Conservation (phyloP, 2,888 invertebrate genomes). For the Rhorus exstirpatorius region DNA sequence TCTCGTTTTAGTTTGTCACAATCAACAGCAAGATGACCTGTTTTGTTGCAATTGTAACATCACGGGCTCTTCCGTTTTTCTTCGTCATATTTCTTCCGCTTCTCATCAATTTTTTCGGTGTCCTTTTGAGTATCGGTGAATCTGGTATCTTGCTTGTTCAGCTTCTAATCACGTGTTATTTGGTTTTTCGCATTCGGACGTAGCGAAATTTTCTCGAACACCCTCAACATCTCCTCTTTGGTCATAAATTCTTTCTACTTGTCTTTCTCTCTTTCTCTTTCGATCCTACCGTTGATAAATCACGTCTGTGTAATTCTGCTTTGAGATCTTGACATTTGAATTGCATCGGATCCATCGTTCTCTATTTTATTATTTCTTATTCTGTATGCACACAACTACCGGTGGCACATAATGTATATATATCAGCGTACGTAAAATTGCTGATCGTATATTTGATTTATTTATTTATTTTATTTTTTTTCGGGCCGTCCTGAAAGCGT, state of each 20-base stretch:
- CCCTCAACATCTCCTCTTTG: constrained; percentile 42
- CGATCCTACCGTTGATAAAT: constrained; percentile 45
- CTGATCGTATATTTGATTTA: too few relatives aligned
- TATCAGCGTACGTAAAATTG: too few relatives aligned
- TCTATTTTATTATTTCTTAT: constrained; percentile 51
- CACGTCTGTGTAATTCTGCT: constrained; percentile 28
- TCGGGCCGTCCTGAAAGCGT: too few relatives aligned
- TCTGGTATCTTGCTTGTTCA: background rate
- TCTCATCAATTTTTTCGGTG: constrained; percentile 10
- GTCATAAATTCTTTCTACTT: constrained; percentile 53
- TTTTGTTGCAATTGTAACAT: constrained; percentile 44
- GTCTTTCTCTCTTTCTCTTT: constrained; percentile 10
- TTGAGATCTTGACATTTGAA: too few relatives aligned
- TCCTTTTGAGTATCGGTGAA: background rate
- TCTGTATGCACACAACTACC: background rate
- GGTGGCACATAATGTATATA: too few relatives aligned
- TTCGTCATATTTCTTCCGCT: constrained; percentile 18
- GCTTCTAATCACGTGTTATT: constrained; percentile 14
- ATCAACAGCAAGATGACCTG: constrained; percentile 13
- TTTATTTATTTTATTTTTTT: too few relatives aligned
- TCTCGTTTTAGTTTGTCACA: constrained; percentile 24
- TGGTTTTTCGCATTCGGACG: constrained; percentile 20
- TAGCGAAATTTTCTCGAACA: constrained; percentile 54
- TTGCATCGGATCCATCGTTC: constrained; percentile 5
- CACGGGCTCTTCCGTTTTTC: constrained; percentile 19